Percentiles rank a stretch among this genome's conserved stretches.
These are phyloP conservation scores for Falco columbarius DNA, from an alignment of 2,797 vertebrate species.

Conservation along the genomic window DNA sequence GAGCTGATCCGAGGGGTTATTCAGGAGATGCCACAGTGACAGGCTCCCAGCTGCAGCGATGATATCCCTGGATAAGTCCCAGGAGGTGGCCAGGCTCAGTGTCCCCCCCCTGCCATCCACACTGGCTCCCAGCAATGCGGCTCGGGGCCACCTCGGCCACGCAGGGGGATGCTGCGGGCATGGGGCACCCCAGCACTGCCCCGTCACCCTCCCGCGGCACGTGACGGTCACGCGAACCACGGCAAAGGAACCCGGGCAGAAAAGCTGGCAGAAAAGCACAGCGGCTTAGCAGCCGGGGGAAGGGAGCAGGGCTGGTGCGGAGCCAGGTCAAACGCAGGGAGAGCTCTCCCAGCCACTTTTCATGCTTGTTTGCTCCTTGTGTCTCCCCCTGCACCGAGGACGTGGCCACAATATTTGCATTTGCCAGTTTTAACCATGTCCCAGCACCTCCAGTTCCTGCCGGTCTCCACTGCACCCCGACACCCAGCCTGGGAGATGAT, in stretches of 20 bases:
- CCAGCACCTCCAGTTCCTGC: fast-evolving
- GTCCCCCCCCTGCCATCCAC: neutral
- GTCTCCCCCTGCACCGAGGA: neutral
- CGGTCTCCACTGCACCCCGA: fast-evolving
- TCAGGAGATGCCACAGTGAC: fast-evolving
- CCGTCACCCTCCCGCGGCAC: neutral
- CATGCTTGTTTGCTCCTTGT: neutral
- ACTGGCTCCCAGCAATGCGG: neutral
- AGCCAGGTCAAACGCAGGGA: neutral
- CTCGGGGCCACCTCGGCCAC: fast-evolving
- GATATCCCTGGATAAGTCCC: neutral
- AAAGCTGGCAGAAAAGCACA: neutral
- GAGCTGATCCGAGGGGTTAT: neutral
- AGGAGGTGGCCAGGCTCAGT: too few species aligned
- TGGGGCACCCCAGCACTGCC: neutral
- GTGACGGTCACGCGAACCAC: neutral
- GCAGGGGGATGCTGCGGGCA: neutral
- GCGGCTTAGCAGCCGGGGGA: neutral
- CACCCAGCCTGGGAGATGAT: fast-evolving
- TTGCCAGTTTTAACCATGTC: fast-evolving
- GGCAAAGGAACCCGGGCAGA: neutral
- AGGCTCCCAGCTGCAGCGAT: neutral
- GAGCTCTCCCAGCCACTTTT: neutral
- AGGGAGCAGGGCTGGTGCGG: neutral
- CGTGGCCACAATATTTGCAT: neutral